These are phyloP conservation scores for Aethes cnicana DNA, from an alignment of 2,888 invertebrate genomes.

Conservation along the genomic window DNA sequence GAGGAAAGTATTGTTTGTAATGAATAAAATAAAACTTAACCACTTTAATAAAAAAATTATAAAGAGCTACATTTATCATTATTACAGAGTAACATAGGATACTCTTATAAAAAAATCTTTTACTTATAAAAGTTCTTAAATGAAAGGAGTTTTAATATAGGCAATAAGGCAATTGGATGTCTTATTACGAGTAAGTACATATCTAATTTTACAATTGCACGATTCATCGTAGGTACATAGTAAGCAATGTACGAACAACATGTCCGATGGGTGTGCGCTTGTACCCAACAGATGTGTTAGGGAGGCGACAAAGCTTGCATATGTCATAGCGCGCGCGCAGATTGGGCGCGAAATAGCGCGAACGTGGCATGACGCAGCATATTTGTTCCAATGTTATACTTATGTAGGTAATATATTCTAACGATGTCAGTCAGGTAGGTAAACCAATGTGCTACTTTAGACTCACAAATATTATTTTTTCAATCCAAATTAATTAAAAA, in stretches of 20 bases:
- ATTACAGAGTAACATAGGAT: too few species aligned
- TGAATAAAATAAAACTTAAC: too few species aligned
- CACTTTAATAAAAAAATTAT: too few species aligned
- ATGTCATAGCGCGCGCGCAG: conserved; percentile 55
- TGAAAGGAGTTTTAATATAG: too few species aligned
- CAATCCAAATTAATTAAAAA: too few species aligned
- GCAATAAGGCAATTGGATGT: too few species aligned
- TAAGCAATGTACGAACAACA: conserved; percentile 52
- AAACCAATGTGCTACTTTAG: conserved; percentile 34
- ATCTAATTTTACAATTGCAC: conserved; percentile 1
- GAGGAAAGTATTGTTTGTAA: too few species aligned
- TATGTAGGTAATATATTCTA: neutral
- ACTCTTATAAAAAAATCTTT: neutral
- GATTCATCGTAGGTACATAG: conserved; percentile 9
- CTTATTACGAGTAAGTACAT: neutral
- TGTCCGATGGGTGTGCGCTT: conserved; percentile 65
- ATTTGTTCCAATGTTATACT: conserved; percentile 13
- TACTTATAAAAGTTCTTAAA: too few species aligned
- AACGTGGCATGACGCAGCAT: conserved; percentile 60
- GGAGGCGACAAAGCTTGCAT: conserved; percentile 71
- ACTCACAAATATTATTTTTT: neutral
- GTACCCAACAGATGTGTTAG: conserved; percentile 66
- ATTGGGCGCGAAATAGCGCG: conserved; percentile 64
- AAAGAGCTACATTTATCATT: too few species aligned
- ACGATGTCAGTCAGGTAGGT: too few species aligned